Evolutionary conservation across 2,888 invertebrate species (phyloP).

Genomic region (Tineola bisselliella): DNA sequence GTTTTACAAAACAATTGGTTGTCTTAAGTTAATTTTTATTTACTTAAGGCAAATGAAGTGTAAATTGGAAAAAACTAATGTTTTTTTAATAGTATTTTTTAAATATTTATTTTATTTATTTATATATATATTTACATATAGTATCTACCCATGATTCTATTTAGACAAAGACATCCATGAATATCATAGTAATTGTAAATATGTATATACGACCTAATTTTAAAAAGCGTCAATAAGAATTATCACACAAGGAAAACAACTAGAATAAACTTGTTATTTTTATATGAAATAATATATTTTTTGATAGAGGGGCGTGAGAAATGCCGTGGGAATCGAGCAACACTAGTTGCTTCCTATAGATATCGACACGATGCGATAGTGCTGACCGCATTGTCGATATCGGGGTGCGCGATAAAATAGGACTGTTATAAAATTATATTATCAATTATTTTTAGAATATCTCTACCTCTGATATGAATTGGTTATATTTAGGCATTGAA

Average conservation of each 20-base stretch:
- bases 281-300: not conserved
- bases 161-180: no score
- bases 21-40: no score
- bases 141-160: no score
- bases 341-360: conserved; percentile 9
- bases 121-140: no score
- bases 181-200: no score
- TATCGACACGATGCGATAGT: conserved; percentile 8
- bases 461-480: not conserved
- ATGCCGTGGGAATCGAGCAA: conserved; percentile 5
- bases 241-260: conserved; percentile 4
- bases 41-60: no score
- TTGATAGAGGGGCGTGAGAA: conserved; percentile 12
- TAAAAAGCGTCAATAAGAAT: not conserved
- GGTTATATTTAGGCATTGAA: no score
- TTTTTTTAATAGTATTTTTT: no score
- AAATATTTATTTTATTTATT: no score
- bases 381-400: conserved; percentile 10
- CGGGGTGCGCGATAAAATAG: not conserved
- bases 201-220: not conserved
- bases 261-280: not conserved
- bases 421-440: not conserved
- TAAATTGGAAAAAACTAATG: no score
- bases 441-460: not conserved
- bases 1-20: no score